phyloP scores from a whole-genome alignment of 1,140 invertebrate genomes.

The Sitophilus oryzae region DNA sequence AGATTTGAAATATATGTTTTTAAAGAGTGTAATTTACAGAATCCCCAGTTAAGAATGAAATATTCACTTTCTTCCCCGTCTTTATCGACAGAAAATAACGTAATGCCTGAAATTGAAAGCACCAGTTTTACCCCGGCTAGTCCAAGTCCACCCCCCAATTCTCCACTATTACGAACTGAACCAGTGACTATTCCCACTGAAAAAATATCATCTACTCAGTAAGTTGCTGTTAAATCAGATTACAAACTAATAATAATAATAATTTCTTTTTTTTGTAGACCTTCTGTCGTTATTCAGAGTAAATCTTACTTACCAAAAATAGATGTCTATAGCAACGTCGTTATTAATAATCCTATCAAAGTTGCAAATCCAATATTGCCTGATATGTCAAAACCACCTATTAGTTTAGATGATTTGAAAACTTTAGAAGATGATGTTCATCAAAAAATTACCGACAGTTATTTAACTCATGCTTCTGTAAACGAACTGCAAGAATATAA shows the following conservation, averaged over 20 bases:
- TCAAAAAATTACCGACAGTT: conserved; percentile 22
- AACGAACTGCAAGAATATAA: conserved; percentile 27
- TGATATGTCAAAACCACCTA: conserved; percentile 35
- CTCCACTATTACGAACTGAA: conserved; percentile 18
- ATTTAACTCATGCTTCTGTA: conserved; percentile 16
- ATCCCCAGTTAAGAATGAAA: conserved; percentile 11
- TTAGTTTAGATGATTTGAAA: conserved; percentile 33
- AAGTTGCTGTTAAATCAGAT: not conserved
- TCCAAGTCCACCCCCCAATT: conserved; percentile 44
- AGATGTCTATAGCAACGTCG: conserved; percentile 33
- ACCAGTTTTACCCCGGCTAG: conserved; percentile 43
- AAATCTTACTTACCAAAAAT: conserved; percentile 24
- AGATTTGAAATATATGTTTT: not conserved
- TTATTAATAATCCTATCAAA: conserved; percentile 13
- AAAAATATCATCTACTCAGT: conserved; percentile 23
- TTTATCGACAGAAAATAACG: too few relatives aligned
- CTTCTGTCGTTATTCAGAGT: not conserved
- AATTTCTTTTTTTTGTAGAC: not conserved
- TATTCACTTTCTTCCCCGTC: too few relatives aligned
- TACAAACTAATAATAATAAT: too few relatives aligned
- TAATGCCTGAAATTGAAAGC: conserved; percentile 6
- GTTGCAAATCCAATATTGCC: conserved; percentile 9
- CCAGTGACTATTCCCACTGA: conserved; percentile 46
- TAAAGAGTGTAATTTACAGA: conserved; percentile 16
- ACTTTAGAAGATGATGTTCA: conserved; percentile 31